Evolutionary conservation across 2,113 vertebrate genomes (phyloP).

Genomic region (Leptodactylus fuscus): DNA sequence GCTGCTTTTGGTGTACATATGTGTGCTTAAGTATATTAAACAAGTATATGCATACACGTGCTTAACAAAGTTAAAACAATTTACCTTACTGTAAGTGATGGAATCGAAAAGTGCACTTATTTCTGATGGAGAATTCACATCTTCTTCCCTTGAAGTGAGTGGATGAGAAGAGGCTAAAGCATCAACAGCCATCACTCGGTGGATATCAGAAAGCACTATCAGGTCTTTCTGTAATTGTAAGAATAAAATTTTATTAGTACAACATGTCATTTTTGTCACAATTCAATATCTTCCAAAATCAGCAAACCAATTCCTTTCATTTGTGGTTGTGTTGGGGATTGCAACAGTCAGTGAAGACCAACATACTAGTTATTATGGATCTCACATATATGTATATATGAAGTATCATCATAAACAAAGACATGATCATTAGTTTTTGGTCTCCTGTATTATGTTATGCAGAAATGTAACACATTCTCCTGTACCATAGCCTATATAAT

Average conservation of each 20-base stretch:
- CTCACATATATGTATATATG: too few species aligned
- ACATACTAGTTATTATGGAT: too few species aligned
- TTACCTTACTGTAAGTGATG: slow-evolving; percentile 94
- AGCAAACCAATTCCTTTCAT: background rate
- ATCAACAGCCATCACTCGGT: slow-evolving; percentile 83
- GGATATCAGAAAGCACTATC: slow-evolving; percentile 79
- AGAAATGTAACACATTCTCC: too few species aligned
- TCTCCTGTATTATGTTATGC: too few species aligned
- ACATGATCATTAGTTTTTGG: too few species aligned
- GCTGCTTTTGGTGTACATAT: too few species aligned
- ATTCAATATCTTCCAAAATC: background rate
- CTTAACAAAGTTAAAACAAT: background rate
- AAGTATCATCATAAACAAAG: too few species aligned
- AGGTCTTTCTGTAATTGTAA: slow-evolving; percentile 79
- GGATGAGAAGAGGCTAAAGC: slow-evolving; percentile 90
- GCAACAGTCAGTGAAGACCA: too few species aligned
- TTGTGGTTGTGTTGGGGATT: background rate
- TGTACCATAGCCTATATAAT: too few species aligned
- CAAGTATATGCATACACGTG: background rate
- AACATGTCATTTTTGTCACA: background rate
- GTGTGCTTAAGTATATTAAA: too few species aligned
- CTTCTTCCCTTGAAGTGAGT: slow-evolving; percentile 75
- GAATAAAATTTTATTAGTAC: background rate
- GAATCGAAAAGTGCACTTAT: slow-evolving; percentile 88
- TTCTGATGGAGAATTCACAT: slow-evolving; percentile 82